Percentiles rank a stretch among this genome's conserved stretches.
Evolutionary conservation across 2,797 vertebrate genomes (phyloP).

Genomic region (Lophius americanus): DNA sequence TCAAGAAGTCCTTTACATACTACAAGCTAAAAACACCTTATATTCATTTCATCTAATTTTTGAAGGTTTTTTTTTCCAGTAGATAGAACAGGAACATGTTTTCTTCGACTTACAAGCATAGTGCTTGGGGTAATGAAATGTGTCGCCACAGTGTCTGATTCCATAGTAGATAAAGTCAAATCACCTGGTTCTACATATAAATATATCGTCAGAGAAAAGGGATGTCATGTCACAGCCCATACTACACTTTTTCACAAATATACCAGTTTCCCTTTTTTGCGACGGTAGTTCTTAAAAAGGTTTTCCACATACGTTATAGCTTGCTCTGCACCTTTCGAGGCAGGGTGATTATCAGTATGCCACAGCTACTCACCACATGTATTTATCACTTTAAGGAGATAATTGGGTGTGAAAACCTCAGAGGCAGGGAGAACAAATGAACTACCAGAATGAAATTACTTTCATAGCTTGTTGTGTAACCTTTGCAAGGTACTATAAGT

Average conservation of each 20-base stretch:
- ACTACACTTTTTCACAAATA: constrained; percentile 8
- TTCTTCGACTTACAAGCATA: background rate
- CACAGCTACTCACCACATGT: constrained; percentile 50
- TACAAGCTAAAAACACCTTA: too few species aligned
- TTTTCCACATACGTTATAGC: constrained; percentile 32
- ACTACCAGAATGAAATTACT: constrained; percentile 46
- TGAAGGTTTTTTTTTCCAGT: too few species aligned
- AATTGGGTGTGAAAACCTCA: constrained; percentile 76
- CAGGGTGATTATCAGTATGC: constrained; percentile 67
- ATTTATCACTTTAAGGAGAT: constrained; percentile 74
- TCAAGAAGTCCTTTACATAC: too few species aligned
- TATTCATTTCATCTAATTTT: too few species aligned
- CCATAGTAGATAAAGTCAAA: background rate
- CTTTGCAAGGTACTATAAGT: constrained; percentile 38
- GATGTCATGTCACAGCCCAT: background rate
- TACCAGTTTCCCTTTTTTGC: constrained; percentile 15
- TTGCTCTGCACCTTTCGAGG: constrained; percentile 48
- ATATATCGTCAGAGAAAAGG: background rate
- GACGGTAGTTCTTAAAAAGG: constrained; percentile 39
- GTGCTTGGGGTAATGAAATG: background rate
- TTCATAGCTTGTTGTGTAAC: constrained; percentile 62
- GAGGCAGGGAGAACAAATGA: constrained; percentile 63
- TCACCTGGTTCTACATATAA: background rate
- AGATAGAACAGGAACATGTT: too few species aligned
- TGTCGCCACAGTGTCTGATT: background rate